These are phyloP conservation scores for Megaceryle torquata DNA, from an alignment of 2,113 vertebrate species.

Conservation along the genomic window DNA sequence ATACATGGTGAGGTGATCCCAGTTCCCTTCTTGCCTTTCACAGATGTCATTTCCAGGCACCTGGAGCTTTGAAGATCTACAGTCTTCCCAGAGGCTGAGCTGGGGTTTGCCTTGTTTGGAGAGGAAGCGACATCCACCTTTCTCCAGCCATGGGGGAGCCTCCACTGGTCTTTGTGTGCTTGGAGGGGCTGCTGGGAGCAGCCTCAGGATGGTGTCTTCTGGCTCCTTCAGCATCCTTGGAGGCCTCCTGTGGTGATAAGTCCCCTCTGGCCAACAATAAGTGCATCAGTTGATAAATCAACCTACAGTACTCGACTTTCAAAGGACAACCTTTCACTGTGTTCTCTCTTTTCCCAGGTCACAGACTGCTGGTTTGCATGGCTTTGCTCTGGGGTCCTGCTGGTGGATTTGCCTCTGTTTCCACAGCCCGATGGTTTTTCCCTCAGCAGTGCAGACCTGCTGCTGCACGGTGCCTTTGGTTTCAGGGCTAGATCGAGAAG, in stretches of 20 bases:
- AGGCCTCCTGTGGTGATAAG: fast-evolving
- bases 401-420: neutral
- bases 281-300: too few relatives aligned
- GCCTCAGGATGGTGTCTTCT: neutral
- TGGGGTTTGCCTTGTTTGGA: neutral
- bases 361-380: neutral
- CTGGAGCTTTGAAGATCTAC: neutral
- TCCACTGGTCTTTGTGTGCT: fast-evolving
- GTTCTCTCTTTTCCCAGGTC: neutral
- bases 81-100: neutral
- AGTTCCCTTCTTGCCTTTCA: neutral
- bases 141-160: neutral
- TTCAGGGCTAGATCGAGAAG: neutral
- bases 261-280: neutral
- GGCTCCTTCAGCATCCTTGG: neutral
- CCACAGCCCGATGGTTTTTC: neutral
- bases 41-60: neutral
- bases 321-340: fast-evolving
- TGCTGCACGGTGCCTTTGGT: neutral
- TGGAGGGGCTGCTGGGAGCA: neutral
- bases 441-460: neutral
- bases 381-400: neutral
- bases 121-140: neutral
- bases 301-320: neutral
- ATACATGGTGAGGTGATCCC: neutral